Conservation (phyloP, 2,888 invertebrate species). For the Caenorhabditis panamensis region DNA sequence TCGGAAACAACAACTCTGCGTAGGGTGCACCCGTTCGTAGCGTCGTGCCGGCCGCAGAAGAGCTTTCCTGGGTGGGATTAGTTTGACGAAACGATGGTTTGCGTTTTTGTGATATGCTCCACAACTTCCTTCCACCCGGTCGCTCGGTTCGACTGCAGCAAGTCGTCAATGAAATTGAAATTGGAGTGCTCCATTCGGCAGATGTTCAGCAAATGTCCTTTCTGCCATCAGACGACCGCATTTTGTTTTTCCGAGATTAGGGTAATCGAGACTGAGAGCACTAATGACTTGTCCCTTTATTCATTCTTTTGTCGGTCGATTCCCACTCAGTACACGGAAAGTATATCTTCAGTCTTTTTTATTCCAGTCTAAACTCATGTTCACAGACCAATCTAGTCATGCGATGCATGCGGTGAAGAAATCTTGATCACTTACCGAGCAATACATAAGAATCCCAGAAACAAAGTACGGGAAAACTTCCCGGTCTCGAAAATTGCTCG, state of each 20-base stretch:
- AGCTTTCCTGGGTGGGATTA: slow-evolving; percentile 50
- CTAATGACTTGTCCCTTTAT: slow-evolving; percentile 26
- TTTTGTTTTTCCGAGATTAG: slow-evolving; percentile 52
- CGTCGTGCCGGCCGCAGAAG: slow-evolving; percentile 11
- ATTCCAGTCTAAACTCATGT: neutral
- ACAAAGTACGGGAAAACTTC: neutral
- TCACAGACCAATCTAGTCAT: neutral
- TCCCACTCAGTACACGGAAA: slow-evolving; percentile 32
- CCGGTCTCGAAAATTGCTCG: neutral
- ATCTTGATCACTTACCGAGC: neutral
- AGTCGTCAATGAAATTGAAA: slow-evolving; percentile 54
- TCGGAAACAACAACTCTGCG: slow-evolving; percentile 34
- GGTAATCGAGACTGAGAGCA: slow-evolving; percentile 43
- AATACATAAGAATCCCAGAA: neutral
- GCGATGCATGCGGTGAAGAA: neutral
- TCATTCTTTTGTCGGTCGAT: slow-evolving; percentile 5
- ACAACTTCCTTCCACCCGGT: slow-evolving; percentile 49
- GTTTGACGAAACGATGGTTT: slow-evolving; percentile 59
- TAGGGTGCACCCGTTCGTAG: slow-evolving; percentile 51
- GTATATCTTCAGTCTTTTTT: neutral
- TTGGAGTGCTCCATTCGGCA: slow-evolving; percentile 49
- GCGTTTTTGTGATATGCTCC: slow-evolving; percentile 50
- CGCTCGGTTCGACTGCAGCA: slow-evolving; percentile 1
- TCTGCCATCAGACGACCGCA: slow-evolving; percentile 19
- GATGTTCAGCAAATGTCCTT: slow-evolving; percentile 57